Evolutionary conservation across 2,888 invertebrate species (phyloP).

Genomic region (Tiphia femorata): DNA sequence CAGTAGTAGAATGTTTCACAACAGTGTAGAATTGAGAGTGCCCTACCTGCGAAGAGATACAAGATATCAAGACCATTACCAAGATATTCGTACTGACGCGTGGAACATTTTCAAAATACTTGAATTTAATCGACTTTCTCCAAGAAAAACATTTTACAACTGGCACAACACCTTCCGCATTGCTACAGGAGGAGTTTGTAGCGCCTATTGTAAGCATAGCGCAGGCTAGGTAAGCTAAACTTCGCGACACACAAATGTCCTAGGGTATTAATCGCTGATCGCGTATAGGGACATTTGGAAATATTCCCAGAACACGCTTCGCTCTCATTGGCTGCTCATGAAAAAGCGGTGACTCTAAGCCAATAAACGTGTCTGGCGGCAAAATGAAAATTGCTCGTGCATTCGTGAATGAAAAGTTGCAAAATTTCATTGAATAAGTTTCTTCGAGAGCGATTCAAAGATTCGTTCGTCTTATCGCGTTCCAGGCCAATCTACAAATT

Average conservation of each 20-base stretch:
- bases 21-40: conserved; percentile 12
- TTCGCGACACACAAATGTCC: conserved; percentile 27
- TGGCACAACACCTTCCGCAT: conserved; percentile 25
- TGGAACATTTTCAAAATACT: conserved; percentile 38
- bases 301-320: too few relatives aligned
- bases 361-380: too few relatives aligned
- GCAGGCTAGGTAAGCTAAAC: conserved; percentile 25
- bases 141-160: conserved; percentile 41
- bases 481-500: too few relatives aligned
- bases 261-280: conserved; percentile 8
- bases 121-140: conserved; percentile 39
- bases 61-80: conserved; percentile 22
- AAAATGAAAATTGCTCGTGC: too few relatives aligned
- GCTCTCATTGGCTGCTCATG: too few relatives aligned
- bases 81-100: conserved; percentile 20
- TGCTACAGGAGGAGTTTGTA: conserved; percentile 39
- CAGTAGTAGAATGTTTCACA: conserved; percentile 22
- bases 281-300: conserved; percentile 2
- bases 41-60: conserved; percentile 31
- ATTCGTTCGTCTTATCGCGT: too few relatives aligned
- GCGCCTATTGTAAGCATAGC: conserved; percentile 34
- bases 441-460: too few relatives aligned
- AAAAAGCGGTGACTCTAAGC: too few relatives aligned
- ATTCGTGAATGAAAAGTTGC: too few relatives aligned
- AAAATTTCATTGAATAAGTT: too few relatives aligned